Base-by-base conservation (phyloP, 37 sponge, comb jelly and placozoan genomes). In the Dysidea cf. avara region DNA sequence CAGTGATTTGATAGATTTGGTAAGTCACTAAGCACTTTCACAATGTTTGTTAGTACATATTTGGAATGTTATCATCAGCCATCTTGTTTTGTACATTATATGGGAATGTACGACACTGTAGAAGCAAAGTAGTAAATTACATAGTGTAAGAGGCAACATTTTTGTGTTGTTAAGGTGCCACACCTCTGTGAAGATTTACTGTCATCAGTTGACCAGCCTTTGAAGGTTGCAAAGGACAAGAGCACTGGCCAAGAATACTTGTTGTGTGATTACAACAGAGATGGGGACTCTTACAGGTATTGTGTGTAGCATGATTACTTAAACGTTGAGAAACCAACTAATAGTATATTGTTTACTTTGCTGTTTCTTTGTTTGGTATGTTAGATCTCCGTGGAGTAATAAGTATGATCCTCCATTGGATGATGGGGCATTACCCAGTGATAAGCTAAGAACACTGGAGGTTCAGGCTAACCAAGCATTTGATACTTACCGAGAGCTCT, bases 231-330 rank as follows among this genome's bases (percentile, higher is more conserved):
- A 21, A 77, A 84, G 49, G 86, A 86, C 77, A 90, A 90, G 71
- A 50, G 77, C 59, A 93, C 81, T 3, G 94, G 94, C 2, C 88
- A 87, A 58, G 97, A 96, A 64, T 96, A 93, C 73, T 85, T 96
- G 50, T 86, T 92, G 34, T 96, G 97, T 76, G 97, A 96, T 83
- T 96, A 96, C 85, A 96, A 96, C 81, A 72, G 97, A 31, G 97
- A 96, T 75, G 97, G 97, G 16, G 97, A 96, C 76, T 92, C 94
- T 18, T 96, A 96, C 75, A 82, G 97, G 93, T 92, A 57, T 17
- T 17, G 59, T 57, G 59, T 57, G 59, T 57, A 28, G 59, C 24
- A 17, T 57, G 59, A 25, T 9, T 57, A 17, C 7, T 7, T 39
- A n/a, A 47, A 66, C 12, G 14, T 36, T 36, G n/a, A 46, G 14